phyloP scores from a whole-genome alignment of 2,113 vertebrate genomes.

The Setophaga petechia region DNA sequence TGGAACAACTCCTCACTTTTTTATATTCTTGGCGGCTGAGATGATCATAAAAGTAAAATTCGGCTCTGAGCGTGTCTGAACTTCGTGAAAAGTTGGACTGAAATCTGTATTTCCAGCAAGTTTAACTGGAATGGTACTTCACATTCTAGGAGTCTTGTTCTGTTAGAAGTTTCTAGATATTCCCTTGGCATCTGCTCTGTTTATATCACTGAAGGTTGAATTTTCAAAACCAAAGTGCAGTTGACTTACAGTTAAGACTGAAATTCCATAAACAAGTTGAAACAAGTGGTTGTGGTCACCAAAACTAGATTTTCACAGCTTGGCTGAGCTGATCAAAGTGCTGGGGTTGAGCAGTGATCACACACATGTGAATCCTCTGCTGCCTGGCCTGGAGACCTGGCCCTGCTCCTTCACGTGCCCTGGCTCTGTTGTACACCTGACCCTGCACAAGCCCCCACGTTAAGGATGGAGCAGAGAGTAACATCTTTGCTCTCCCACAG shows the following conservation, averaged over 20 bases:
- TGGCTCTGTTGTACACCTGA: not conserved
- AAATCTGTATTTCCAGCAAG: not conserved
- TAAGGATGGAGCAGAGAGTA: not conserved
- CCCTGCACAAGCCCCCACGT: not conserved
- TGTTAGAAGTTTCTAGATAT: not conserved
- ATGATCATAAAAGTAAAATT: not conserved
- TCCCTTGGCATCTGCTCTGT: not conserved
- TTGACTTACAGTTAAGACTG: not conserved
- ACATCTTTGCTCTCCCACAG: not conserved
- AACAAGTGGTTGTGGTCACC: rapidly evolving
- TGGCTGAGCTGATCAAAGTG: not conserved
- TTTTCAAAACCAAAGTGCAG: not conserved
- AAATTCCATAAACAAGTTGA: not conserved
- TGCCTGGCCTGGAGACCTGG: not conserved
- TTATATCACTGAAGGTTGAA: not conserved
- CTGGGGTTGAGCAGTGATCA: not conserved
- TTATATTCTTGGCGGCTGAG: not conserved
- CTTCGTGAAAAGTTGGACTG: not conserved
- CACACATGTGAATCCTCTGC: rapidly evolving
- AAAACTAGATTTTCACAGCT: not conserved
- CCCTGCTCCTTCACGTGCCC: not conserved
- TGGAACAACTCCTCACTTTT: not conserved
- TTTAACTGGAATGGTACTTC: not conserved
- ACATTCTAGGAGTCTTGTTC: not conserved
- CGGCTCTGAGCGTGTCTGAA: not conserved